Conservation (phyloP, 2,113 vertebrate genomes). For the Macquaria australasica region DNA sequence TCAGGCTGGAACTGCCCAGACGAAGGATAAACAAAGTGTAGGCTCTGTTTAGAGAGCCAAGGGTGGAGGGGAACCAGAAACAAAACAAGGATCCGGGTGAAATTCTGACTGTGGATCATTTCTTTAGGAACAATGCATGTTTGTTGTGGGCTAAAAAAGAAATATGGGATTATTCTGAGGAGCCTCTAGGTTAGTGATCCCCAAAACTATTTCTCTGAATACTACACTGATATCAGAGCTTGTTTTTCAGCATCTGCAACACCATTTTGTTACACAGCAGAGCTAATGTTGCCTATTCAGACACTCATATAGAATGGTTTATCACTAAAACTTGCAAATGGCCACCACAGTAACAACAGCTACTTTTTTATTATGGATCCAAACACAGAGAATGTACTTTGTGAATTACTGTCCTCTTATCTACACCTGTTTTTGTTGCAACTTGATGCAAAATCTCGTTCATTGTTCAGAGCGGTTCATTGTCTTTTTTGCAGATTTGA, state of each 20-base stretch:
- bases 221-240: conserved; percentile 7
- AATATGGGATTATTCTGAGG: conserved; percentile 18
- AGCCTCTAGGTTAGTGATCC: neutral
- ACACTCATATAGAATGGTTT: neutral
- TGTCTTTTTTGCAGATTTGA: conserved; percentile 7
- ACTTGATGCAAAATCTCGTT: neutral
- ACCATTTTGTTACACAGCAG: neutral
- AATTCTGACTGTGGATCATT: conserved; percentile 33
- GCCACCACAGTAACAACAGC: neutral
- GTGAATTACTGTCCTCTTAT: neutral
- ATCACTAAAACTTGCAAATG: conserved; percentile 25
- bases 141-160: conserved; percentile 57
- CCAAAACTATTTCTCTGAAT: conserved; percentile 19
- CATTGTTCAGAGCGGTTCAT: neutral
- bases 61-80: conserved; percentile 46
- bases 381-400: neutral
- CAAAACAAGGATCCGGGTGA: conserved; percentile 37
- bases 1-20: conserved; percentile 46
- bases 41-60: conserved; percentile 51
- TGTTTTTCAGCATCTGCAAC: conserved; percentile 28
- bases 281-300: conserved; percentile 3
- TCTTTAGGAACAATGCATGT: conserved; percentile 46
- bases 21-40: conserved; percentile 59
- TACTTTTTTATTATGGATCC: neutral
- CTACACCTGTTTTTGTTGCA: neutral